These are phyloP conservation scores for Ditylenchus weischeri DNA, from an alignment of 2,888 invertebrate species.

Conservation along the genomic window DNA sequence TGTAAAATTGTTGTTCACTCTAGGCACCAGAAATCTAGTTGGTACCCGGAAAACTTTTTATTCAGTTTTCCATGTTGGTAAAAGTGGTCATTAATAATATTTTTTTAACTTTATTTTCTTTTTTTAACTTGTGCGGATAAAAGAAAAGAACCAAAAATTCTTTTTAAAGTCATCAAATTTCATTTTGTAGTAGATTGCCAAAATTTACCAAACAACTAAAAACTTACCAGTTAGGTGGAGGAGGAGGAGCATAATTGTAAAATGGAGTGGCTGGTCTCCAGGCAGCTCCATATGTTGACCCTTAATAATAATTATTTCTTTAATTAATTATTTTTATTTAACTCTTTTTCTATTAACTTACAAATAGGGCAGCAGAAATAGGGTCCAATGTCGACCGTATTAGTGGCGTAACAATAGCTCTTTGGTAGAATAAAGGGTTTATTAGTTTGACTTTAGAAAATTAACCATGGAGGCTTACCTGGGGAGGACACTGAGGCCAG, in stretches of 20 bases:
- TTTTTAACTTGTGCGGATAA: too few relatives aligned
- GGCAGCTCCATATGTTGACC: slow-evolving; percentile 57
- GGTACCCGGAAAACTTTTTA: too few relatives aligned
- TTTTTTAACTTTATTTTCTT: too few relatives aligned
- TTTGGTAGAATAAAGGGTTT: too few relatives aligned
- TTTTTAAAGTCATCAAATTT: too few relatives aligned
- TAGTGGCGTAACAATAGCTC: slow-evolving; percentile 58
- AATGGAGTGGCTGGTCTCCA: slow-evolving; percentile 57
- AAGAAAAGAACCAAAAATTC: too few relatives aligned
- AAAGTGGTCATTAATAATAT: too few relatives aligned
- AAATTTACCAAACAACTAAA: not conserved
- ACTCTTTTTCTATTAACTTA: slow-evolving; percentile 15
- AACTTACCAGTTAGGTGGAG: slow-evolving; percentile 56
- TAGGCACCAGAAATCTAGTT: too few relatives aligned
- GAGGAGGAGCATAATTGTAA: slow-evolving; percentile 59
- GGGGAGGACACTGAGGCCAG: slow-evolving; percentile 59
- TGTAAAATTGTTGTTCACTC: too few relatives aligned
- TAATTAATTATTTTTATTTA: not conserved
- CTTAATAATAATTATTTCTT: slow-evolving; percentile 30
- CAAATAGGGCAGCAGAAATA: slow-evolving; percentile 59
- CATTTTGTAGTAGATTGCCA: slow-evolving; percentile 3
- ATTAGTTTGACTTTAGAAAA: too few relatives aligned
- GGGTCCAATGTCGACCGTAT: slow-evolving; percentile 59
- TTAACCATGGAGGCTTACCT: slow-evolving; percentile 17
- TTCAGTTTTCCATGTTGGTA: too few relatives aligned